Base-by-base conservation (phyloP, 2,888 invertebrate species). In the Ferdinandea cuprea region DNA sequence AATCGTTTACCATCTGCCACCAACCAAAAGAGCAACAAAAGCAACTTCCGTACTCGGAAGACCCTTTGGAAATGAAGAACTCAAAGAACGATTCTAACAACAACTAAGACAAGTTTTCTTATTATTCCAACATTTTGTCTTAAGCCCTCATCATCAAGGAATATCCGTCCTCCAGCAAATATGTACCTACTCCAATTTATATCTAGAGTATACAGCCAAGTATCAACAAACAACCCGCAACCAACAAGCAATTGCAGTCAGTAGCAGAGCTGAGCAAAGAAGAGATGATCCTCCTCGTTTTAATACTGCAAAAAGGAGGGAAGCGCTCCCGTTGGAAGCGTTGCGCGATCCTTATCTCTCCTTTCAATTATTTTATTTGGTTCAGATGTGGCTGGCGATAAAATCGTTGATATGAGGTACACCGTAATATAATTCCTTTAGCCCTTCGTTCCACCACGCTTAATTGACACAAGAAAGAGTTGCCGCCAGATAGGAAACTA, bases 321-420 rank as follows among this genome's bases (percentile, higher is more conserved):
- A 25, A 84, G 42, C 85, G 86, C 83, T 78, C 72, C 83, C 73
- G 78, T 78, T 78, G 81, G 52, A 81, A 78, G 72, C 72, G 66
- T 68, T 68, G 66, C 50, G 83, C 83, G 89, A 89, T 90, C 87
- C 88, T 89, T 89, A 89, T 89, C 89, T 87, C 86, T 87, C 89
- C 90, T 89, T 89, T 90, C 89, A 89, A 89, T 89, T 89, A 89
- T 89, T 89, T 89, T 89, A 89, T 89, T 90, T 90, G 89, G 90
- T 89, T 89, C 89, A 89, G 89, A 89, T 89, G 89, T 88, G 89
- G 88, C 86, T 85, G 85, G 86, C 89, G 89, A 90, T 90, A 90
- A 90, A 89, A 88, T 87, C 86, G 85, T 88, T 89, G 89, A 90
- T 89, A 89, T 88, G 87, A 88, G 87, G 86, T 86, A 86, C 86